Conservation (phyloP, 2,113 vertebrate species). For the Coptodon bakossiorum region DNA sequence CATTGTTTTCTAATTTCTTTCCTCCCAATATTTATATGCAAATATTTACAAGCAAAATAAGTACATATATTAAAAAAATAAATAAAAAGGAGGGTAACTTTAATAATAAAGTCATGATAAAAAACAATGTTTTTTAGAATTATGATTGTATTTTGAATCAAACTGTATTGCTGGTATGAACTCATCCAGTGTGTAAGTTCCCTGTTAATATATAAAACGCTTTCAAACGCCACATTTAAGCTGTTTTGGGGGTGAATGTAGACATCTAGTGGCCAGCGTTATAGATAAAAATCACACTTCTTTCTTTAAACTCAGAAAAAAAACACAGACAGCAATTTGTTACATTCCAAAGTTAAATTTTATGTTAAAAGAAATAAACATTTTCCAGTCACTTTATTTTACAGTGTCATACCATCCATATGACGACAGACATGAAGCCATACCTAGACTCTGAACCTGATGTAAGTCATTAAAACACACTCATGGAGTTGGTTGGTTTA, state of each 20-base stretch:
- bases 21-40: accelerated
- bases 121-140: neutral
- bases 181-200: accelerated
- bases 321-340: conserved; percentile 8
- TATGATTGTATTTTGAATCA: neutral
- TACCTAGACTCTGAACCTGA: conserved; percentile 1
- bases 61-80: neutral
- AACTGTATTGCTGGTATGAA: accelerated
- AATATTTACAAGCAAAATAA: neutral
- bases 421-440: conserved; percentile 44
- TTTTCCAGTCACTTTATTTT: conserved; percentile 55
- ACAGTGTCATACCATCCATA: conserved; percentile 52
- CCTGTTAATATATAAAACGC: neutral
- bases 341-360: conserved; percentile 71
- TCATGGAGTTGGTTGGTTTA: conserved; percentile 45
- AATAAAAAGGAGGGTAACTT: neutral
- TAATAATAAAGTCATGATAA: neutral
- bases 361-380: conserved; percentile 64
- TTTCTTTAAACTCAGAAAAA: neutral
- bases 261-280: conserved; percentile 53
- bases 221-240: neutral
- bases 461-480: conserved; percentile 34
- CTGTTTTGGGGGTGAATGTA: neutral
- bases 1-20: neutral
- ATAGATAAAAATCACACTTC: accelerated